Evolutionary conservation across 2,113 vertebrate genomes (phyloP).

Genomic region (Connochaetes taurinus): DNA sequence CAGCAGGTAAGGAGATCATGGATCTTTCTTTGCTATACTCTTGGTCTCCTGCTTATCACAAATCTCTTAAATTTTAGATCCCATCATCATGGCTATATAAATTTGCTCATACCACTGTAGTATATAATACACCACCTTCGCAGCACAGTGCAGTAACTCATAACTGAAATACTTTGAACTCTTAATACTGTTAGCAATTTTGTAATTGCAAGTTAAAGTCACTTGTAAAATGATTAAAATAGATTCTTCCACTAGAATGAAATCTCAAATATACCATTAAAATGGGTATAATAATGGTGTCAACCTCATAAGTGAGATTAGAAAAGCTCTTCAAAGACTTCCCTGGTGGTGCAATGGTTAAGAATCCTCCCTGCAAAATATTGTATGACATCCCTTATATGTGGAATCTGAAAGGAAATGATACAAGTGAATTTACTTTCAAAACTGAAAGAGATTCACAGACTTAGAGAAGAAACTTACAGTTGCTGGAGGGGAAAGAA

Average conservation of each 20-base stretch:
- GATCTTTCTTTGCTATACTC: background rate
- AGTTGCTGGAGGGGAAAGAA: background rate
- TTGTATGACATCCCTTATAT: background rate
- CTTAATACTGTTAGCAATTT: background rate
- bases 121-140: background rate
- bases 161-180: background rate
- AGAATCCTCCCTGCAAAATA: background rate
- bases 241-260: background rate
- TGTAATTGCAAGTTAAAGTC: background rate
- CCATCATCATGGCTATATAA: background rate
- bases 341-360: background rate
- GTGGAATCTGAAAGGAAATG: background rate
- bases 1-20: slow-evolving; percentile 65
- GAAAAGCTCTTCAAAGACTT: background rate
- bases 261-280: background rate
- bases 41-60: background rate
- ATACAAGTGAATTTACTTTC: background rate
- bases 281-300: background rate
- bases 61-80: background rate
- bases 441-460: background rate
- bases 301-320: background rate
- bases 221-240: background rate
- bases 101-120: background rate
- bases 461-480: background rate
- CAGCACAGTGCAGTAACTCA: background rate